phyloP scores from a whole-genome alignment of 2,113 vertebrate species.

The Sus scrofa region T2T-Sscrofa CM000820.6:44671501-44672000 shows the following conservation, averaged over 20 bases:
- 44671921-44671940: neutral
- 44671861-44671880: neutral
- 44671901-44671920: neutral
- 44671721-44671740: slow-evolving; percentile 46
- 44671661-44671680: too few species aligned
- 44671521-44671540: neutral
- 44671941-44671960: neutral
- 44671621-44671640: too few species aligned
- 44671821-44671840: neutral
- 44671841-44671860: neutral
- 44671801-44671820: neutral
- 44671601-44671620: too few species aligned
- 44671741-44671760: neutral
- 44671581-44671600: too few species aligned
- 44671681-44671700: too few species aligned
- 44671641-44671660: too few species aligned
- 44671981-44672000: neutral
- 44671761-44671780: neutral
- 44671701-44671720: too few species aligned
- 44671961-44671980: too few species aligned
- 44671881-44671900: neutral
- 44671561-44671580: too few species aligned
- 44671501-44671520: slow-evolving; percentile 20
- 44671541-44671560: too few species aligned
- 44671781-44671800: neutral